A percentile compares a stretch with the other conserved stretches of the same genome.
Conservation (phyloP, 2,888 invertebrate species). For the Herminia tarsipennalis region DNA sequence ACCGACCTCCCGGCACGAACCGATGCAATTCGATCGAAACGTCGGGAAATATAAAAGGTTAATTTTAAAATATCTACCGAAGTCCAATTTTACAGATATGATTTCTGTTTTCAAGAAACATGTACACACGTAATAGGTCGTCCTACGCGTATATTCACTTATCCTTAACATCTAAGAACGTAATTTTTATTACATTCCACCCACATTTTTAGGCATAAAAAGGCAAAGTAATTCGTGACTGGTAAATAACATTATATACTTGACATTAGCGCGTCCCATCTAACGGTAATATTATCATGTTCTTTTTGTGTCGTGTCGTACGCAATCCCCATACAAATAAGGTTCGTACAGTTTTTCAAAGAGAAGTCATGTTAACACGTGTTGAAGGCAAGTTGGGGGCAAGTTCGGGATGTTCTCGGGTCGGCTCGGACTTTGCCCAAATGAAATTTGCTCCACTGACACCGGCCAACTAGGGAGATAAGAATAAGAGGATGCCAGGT, state of each 20-base stretch:
- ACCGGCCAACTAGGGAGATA: slow-evolving; percentile 56
- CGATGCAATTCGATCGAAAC: too few relatives aligned
- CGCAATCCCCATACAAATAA: slow-evolving; percentile 83
- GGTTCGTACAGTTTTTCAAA: slow-evolving; percentile 82
- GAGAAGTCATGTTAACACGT: slow-evolving; percentile 81
- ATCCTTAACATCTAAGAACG: slow-evolving; percentile 36
- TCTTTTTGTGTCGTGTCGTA: slow-evolving; percentile 77
- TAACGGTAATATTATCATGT: slow-evolving; percentile 80
- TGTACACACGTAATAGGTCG: too few relatives aligned
- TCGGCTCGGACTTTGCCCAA: slow-evolving; percentile 63
- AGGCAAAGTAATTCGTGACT: slow-evolving; percentile 60
- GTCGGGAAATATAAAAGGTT: too few relatives aligned
- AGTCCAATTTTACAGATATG: too few relatives aligned
- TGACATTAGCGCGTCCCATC: slow-evolving; percentile 70
- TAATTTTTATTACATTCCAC: slow-evolving; percentile 52
- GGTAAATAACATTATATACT: slow-evolving; percentile 78
- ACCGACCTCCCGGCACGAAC: too few relatives aligned
- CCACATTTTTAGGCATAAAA: slow-evolving; percentile 53
- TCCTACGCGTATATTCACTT: slow-evolving; percentile 33
- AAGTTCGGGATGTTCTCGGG: slow-evolving; percentile 58
- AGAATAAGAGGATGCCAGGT: slow-evolving; percentile 56
- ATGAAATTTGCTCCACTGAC: slow-evolving; percentile 81
- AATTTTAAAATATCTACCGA: too few relatives aligned
- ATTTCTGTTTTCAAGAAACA: too few relatives aligned
- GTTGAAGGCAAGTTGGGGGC: slow-evolving; percentile 68